Percentiles rank a stretch among this genome's conserved stretches.
Conservation (phyloP, 2,888 invertebrate genomes). For the Hecatera dysodea region DNA sequence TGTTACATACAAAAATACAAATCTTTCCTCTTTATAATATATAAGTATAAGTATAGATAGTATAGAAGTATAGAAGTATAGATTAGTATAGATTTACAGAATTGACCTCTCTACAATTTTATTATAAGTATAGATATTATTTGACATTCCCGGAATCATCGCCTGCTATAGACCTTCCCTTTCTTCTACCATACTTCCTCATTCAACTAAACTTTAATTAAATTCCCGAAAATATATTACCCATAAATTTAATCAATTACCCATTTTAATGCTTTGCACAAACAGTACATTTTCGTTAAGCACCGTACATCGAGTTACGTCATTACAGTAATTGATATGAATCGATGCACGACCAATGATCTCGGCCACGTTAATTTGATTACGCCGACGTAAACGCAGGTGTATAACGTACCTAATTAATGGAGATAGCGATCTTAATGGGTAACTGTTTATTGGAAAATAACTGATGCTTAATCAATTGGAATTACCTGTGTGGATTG, state of each 20-base stretch:
- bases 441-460: constrained; percentile 36
- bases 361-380: constrained; percentile 52
- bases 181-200: background rate
- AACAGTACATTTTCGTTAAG: constrained; percentile 21
- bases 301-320: constrained; percentile 25
- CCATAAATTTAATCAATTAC: constrained; percentile 15
- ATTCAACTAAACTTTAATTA: background rate
- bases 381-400: constrained; percentile 32
- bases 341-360: constrained; percentile 43
- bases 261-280: constrained; percentile 1
- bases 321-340: constrained; percentile 62
- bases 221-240: background rate
- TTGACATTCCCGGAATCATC: too few relatives aligned
- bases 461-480: constrained; percentile 34
- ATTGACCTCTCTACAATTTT: too few relatives aligned
- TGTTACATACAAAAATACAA: too few relatives aligned
- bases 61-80: too few relatives aligned
- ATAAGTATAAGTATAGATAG: too few relatives aligned
- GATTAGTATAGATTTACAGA: too few relatives aligned
- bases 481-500: background rate
- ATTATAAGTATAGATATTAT: too few relatives aligned
- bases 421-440: constrained; percentile 51
- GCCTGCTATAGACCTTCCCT: background rate
- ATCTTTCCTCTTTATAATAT: too few relatives aligned
- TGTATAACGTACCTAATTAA: constrained; percentile 52